Evolutionary conservation across 2,888 invertebrate species (phyloP).

Genomic region (Eremobia ochroleuca): DNA sequence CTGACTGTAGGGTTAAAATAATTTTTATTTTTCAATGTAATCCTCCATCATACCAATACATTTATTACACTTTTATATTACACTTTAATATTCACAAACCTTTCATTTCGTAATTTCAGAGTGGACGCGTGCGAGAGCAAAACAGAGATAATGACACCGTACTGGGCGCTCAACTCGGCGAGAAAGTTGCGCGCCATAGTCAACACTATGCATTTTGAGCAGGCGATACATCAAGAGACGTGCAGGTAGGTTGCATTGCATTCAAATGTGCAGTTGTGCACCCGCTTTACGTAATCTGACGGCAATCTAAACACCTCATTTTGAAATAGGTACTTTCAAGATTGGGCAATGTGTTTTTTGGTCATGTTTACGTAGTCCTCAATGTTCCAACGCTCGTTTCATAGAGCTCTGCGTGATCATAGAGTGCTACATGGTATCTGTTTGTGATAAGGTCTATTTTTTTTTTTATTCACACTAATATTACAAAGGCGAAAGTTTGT

Average conservation of each 20-base stretch:
- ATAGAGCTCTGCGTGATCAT: not conserved
- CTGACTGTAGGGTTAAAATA: too few relatives aligned
- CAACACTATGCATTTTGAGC: conserved; percentile 98
- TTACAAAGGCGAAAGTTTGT: too few relatives aligned
- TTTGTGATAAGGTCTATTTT: not conserved
- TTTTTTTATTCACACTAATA: too few relatives aligned
- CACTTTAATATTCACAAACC: not conserved
- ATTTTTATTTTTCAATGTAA: too few relatives aligned
- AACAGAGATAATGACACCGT: conserved; percentile 97
- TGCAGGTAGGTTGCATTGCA: conserved; percentile 93
- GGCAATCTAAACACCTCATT: conserved; percentile 22
- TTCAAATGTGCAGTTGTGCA: conserved; percentile 40
- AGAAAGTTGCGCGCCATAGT: conserved; percentile 97
- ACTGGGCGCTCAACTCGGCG: conserved; percentile 98
- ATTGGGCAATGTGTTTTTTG: not conserved
- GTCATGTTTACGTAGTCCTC: not conserved
- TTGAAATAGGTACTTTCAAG: conserved; percentile 23
- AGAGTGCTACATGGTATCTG: not conserved
- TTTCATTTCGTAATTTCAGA: conserved; percentile 21
- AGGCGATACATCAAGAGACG: conserved; percentile 98
- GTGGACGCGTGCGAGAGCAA: conserved; percentile 97
- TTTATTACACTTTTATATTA: too few relatives aligned
- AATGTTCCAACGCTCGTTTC: not conserved
- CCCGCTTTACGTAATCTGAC: conserved; percentile 34
- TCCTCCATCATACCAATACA: too few relatives aligned